Base-by-base conservation (phyloP, 2,888 invertebrate species). In the Tridacna crocea region DNA sequence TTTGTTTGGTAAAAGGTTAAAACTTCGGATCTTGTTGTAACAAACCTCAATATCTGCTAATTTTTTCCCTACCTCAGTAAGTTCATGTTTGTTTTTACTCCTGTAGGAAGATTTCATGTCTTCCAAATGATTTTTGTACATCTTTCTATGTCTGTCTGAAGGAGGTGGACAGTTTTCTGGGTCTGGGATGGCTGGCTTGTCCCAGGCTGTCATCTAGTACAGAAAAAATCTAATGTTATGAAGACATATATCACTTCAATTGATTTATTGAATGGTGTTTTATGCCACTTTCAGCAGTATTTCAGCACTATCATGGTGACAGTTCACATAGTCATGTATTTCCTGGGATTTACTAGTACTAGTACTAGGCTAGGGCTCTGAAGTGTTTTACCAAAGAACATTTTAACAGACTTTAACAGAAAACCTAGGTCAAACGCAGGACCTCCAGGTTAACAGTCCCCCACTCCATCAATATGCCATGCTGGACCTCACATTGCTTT, bases 51-150 rank as follows among this genome's bases (percentile, higher is more conserved):
- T 36, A 36, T 36, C 36, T 36, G 8, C 8, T 36, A 8, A 36
- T 36, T 36, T 36, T 36, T 8, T 36, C 36, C 36, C 36, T 8
- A 89, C 87, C 82, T 88, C 83, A 61, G 84, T 83, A 15, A 88
- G 88, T 13, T 79, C 80, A 47, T 83, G 66, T 22, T 86, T 79
- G 13, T 81, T 83, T 68, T 89, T 88, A 19, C 80, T 86, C 82
- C 88, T 87, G 73, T 92, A 93, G 0, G 90, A 84, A 27, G 89
- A 76, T 65, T 91, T 92, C 90, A 92, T 91, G 15, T 92, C 93
- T 15, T 92, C 88, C 51, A 89, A 76, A 80, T 92, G 92, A 63
- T 93, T 88, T 66, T 89, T 82, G 74, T 92, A 93, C 89, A 92
- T 84, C 75, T 92, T 83, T 66, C 90, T 86, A 70, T 93, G 88